These are phyloP conservation scores for Megaceryle torquata DNA, from an alignment of 2,113 vertebrate species.

Conservation along the genomic window DNA sequence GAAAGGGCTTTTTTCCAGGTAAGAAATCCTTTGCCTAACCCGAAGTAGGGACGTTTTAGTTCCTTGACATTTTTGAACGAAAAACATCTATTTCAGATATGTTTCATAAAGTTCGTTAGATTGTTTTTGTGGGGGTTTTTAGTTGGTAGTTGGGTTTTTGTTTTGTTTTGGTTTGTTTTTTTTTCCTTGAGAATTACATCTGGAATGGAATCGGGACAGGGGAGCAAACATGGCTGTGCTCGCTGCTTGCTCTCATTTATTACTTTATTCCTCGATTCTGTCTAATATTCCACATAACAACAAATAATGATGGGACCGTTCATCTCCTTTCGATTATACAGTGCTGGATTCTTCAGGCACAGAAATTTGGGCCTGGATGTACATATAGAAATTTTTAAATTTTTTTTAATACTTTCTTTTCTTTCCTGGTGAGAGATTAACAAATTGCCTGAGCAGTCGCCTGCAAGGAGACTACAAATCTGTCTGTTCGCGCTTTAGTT, in stretches of 20 bases:
- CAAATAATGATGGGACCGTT: rapidly evolving
- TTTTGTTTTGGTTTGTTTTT: not conserved
- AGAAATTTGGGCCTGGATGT: not conserved
- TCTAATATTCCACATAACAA: not conserved
- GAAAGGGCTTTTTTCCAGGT: not conserved
- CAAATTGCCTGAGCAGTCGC: not conserved
- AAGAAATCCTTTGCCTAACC: not conserved
- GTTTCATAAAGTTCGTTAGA: not conserved
- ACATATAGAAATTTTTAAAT: not conserved
- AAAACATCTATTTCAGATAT: rapidly evolving
- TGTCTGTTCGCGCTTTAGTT: not conserved
- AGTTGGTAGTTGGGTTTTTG: too few species aligned
- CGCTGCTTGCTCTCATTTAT: not conserved
- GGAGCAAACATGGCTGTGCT: not conserved
- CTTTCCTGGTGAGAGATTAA: not conserved
- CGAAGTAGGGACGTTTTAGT: rapidly evolving
- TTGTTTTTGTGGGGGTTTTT: not conserved
- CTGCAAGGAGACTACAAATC: not conserved
- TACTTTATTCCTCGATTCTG: not conserved
- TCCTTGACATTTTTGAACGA: not conserved
- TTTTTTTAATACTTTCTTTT: not conserved
- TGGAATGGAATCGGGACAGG: not conserved
- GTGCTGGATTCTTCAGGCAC: not conserved
- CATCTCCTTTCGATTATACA: not conserved
- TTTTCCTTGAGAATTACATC: not conserved